Conservation (phyloP, 1,140 invertebrate species). For the Pseudachorutes palmiensis region DNA sequence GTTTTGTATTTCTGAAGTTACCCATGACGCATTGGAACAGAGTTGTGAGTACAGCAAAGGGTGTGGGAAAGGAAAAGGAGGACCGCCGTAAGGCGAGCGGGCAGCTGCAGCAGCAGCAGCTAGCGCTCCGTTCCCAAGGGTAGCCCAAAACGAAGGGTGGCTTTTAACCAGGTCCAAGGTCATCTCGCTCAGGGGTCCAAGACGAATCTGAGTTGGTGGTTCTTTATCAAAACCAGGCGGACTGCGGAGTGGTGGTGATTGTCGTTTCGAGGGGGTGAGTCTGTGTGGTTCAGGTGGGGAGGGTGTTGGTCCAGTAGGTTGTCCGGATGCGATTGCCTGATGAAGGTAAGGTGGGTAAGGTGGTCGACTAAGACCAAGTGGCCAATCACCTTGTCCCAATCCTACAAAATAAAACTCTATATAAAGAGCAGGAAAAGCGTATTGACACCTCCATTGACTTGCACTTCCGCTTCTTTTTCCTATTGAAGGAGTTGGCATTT, state of each 20-base stretch:
- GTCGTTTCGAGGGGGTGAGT: neutral
- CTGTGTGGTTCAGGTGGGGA: conserved; percentile 1
- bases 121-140: conserved; percentile 1
- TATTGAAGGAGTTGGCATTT: no score
- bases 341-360: neutral
- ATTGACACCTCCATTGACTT: no score
- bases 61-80: neutral
- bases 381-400: neutral
- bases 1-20: neutral
- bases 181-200: conserved; percentile 15
- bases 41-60: neutral
- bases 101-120: neutral
- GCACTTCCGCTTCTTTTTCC: no score
- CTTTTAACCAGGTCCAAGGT: conserved; percentile 28
- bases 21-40: neutral
- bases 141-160: conserved; percentile 28
- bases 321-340: neutral
- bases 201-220: neutral
- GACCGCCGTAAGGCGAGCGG: neutral
- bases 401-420: no score
- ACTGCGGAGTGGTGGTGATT: neutral
- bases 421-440: no score
- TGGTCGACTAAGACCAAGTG: neutral
- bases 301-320: conserved; percentile 10
- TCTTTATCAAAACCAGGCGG: neutral